Conservation (phyloP, 2,888 invertebrate genomes). For the Eupithecia subfuscata region DNA sequence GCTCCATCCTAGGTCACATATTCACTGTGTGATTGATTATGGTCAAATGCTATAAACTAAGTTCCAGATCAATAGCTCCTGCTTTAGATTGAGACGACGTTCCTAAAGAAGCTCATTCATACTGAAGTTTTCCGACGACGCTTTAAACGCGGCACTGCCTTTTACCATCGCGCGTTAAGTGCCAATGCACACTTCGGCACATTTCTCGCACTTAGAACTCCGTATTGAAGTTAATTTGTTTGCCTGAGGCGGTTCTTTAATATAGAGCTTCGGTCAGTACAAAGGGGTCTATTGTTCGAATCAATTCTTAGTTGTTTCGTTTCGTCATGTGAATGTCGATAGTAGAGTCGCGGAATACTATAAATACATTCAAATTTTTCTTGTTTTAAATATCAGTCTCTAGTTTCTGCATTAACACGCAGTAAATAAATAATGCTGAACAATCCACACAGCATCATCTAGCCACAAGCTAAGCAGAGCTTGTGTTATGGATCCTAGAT, state of each 20-base stretch:
- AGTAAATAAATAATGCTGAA: too few relatives aligned
- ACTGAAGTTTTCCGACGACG: conserved; percentile 19
- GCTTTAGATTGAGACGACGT: conserved; percentile 16
- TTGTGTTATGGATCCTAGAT: too few relatives aligned
- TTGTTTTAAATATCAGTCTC: not conserved
- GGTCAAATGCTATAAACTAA: not conserved
- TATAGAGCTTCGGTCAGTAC: conserved; percentile 65
- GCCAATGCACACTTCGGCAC: conserved; percentile 66
- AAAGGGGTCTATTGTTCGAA: conserved; percentile 67
- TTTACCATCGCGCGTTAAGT: conserved; percentile 59
- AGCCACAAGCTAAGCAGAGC: too few relatives aligned
- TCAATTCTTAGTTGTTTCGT: conserved; percentile 48
- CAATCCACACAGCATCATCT: too few relatives aligned
- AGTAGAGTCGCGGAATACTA: not conserved
- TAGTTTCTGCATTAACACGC: not conserved
- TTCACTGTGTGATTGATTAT: not conserved
- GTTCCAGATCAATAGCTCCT: not conserved
- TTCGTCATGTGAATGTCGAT: conserved; percentile 49
- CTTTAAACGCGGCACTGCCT: conserved; percentile 39
- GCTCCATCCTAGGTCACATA: not conserved
- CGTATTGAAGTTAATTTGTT: conserved; percentile 75
- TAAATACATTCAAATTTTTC: not conserved
- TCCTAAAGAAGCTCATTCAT: conserved; percentile 37
- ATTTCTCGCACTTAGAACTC: conserved; percentile 67
- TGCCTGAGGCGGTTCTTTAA: conserved; percentile 69